phyloP scores from a whole-genome alignment of 2,797 vertebrate genomes.

The Acestrorhynchus altus region DNA sequence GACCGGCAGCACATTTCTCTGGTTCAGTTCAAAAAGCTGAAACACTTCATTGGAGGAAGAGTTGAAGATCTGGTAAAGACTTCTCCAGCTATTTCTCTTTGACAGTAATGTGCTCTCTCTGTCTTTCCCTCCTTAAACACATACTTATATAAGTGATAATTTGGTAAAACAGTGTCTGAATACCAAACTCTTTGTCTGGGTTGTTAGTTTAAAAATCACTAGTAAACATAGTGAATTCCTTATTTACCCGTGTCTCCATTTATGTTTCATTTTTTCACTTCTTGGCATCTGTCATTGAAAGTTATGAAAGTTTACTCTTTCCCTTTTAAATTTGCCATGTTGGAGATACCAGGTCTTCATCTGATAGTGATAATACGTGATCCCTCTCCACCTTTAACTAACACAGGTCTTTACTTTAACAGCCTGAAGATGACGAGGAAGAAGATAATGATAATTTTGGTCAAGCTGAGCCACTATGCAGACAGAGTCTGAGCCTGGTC shows the following conservation, averaged over 20 bases:
- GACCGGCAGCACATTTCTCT: slow-evolving; percentile 69
- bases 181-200: too few species aligned
- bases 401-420: slow-evolving; percentile 1
- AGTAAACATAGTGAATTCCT: too few species aligned
- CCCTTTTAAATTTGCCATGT: too few species aligned
- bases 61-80: slow-evolving; percentile 64
- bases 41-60: slow-evolving; percentile 58
- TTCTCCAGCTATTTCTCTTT: neutral
- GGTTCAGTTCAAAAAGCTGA: slow-evolving; percentile 61
- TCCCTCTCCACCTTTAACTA: neutral
- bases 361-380: too few species aligned
- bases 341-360: too few species aligned
- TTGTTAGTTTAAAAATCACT: neutral
- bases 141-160: too few species aligned
- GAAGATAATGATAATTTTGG: slow-evolving; percentile 51
- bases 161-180: neutral
- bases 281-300: too few species aligned
- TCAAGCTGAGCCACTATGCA: slow-evolving; percentile 76
- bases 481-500: slow-evolving; percentile 85
- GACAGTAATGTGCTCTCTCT: neutral
- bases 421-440: slow-evolving; percentile 59
- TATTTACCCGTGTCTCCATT: too few species aligned
- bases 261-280: too few species aligned
- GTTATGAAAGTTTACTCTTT: too few species aligned
- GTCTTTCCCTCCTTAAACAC: neutral